Evolutionary conservation across 2,113 vertebrate species (phyloP).

Genomic region (Melanocharis versteri): DNA sequence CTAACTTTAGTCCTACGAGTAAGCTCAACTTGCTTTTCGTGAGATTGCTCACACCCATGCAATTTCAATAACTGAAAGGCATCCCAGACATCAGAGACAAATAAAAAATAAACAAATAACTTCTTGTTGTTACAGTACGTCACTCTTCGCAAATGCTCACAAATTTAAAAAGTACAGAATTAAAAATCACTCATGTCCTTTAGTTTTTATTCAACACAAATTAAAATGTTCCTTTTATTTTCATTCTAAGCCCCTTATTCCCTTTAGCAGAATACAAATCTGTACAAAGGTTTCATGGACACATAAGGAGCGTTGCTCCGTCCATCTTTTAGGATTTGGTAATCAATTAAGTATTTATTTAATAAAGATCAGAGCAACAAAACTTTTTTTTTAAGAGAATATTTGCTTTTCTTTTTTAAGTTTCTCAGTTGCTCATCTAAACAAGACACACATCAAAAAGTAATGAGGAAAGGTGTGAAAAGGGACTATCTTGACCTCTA

Average conservation of each 20-base stretch:
- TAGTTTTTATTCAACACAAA: not conserved
- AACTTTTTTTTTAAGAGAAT: not conserved
- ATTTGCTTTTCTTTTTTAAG: not conserved
- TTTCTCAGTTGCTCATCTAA: not conserved
- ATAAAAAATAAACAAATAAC: not conserved
- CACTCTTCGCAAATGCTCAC: not conserved
- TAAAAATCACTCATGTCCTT: not conserved
- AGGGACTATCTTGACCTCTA: constrained; percentile 24
- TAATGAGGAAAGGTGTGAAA: constrained; percentile 21
- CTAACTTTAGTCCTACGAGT: not conserved
- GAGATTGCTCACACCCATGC: not conserved
- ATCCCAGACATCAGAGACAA: not conserved
- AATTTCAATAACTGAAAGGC: not conserved
- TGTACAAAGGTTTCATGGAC: not conserved
- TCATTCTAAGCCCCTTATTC: not conserved
- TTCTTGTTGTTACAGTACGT: not conserved
- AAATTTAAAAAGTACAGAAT: not conserved
- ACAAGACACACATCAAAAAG: not conserved
- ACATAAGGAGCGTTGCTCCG: not conserved
- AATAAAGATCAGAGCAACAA: not conserved
- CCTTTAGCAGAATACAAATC: not conserved
- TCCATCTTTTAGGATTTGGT: not conserved
- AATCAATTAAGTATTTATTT: not conserved
- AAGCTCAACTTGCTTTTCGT: rapidly evolving
- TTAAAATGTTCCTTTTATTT: not conserved